These are phyloP conservation scores for Nothobranchius kuhntae DNA, from an alignment of 2,113 vertebrate species.

Conservation along the genomic window DNA sequence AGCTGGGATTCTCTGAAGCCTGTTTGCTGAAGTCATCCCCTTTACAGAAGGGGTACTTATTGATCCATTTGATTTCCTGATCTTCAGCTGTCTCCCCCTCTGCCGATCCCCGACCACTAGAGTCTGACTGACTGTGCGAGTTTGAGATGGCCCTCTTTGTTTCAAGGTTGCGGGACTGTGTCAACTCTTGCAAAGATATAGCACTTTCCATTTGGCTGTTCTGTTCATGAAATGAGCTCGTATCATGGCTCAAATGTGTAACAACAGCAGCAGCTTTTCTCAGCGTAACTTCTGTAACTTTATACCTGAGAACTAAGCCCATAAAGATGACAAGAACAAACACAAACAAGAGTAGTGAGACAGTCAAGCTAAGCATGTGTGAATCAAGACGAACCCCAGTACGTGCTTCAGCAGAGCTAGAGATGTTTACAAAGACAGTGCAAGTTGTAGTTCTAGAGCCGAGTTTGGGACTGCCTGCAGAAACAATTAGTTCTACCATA, in stretches of 20 bases:
- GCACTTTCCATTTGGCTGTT: slow-evolving; percentile 25
- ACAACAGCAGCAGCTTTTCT: slow-evolving; percentile 69
- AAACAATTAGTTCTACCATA: slow-evolving; percentile 80
- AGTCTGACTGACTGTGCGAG: slow-evolving; percentile 77
- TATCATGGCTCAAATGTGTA: slow-evolving; percentile 39
- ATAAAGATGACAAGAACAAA: slow-evolving; percentile 77
- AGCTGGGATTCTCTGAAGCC: slow-evolving; percentile 72
- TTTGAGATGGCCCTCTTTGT: slow-evolving; percentile 68
- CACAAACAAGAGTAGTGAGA: slow-evolving; percentile 80
- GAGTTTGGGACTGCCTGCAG: slow-evolving; percentile 83
- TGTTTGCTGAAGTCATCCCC: slow-evolving; percentile 52
- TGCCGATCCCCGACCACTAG: slow-evolving; percentile 84
- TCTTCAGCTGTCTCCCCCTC: slow-evolving; percentile 90
- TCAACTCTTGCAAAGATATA: slow-evolving; percentile 64
- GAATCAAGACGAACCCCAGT: slow-evolving; percentile 51
- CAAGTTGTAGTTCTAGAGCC: slow-evolving; percentile 84
- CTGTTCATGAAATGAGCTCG: slow-evolving; percentile 43
- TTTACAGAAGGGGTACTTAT: slow-evolving; percentile 78
- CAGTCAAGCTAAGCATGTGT: slow-evolving; percentile 77
- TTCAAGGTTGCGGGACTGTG: slow-evolving; percentile 70
- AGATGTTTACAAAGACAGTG: slow-evolving; percentile 84
- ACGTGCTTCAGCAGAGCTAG: slow-evolving; percentile 71
- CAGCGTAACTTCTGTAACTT: slow-evolving; percentile 69
- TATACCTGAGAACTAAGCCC: slow-evolving; percentile 80
- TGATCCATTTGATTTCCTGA: slow-evolving; percentile 90